phyloP scores from a whole-genome alignment of 2,113 vertebrate genomes.

The Megaleporinus macrocephalus region DNA sequence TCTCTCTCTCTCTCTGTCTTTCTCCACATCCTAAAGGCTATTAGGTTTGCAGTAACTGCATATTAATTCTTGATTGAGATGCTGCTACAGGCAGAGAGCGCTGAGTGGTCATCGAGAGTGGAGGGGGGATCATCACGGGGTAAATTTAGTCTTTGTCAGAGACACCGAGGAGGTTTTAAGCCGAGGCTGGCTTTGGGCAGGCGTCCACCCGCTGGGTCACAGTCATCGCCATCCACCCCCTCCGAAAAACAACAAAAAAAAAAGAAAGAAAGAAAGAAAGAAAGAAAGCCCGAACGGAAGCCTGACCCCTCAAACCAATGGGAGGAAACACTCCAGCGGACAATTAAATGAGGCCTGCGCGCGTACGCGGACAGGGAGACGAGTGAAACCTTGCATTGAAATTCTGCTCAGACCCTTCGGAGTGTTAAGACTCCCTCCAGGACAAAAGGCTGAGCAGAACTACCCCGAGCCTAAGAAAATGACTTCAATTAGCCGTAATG shows the following conservation, averaged over 20 bases:
- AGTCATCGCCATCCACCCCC: conserved; percentile 69
- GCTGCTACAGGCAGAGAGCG: conserved; percentile 7
- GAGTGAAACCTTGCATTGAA: conserved; percentile 80
- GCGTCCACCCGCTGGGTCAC: conserved; percentile 64
- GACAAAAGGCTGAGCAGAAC: conserved; percentile 69
- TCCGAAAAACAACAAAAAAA: conserved; percentile 9
- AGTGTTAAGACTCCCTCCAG: conserved; percentile 76
- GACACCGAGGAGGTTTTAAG: conserved; percentile 30
- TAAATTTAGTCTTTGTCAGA: conserved; percentile 24
- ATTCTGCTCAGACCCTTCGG: conserved; percentile 76
- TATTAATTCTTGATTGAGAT: background rate
- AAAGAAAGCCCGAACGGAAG: conserved; percentile 65
- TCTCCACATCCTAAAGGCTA: background rate
- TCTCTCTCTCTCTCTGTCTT: background rate
- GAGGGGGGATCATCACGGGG: conserved; percentile 5
- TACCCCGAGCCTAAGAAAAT: conserved; percentile 85
- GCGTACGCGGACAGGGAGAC: conserved; percentile 73
- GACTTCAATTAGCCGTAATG: conserved; percentile 96
- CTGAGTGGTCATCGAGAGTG: conserved; percentile 14
- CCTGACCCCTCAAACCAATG: conserved; percentile 84
- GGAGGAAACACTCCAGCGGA: conserved; percentile 71
- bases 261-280: background rate
- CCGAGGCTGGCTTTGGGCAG: background rate
- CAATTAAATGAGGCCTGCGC: conserved; percentile 80
- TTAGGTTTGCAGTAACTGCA: background rate